Conservation (phyloP, 2,888 invertebrate species). For the Tipula confusa region DNA sequence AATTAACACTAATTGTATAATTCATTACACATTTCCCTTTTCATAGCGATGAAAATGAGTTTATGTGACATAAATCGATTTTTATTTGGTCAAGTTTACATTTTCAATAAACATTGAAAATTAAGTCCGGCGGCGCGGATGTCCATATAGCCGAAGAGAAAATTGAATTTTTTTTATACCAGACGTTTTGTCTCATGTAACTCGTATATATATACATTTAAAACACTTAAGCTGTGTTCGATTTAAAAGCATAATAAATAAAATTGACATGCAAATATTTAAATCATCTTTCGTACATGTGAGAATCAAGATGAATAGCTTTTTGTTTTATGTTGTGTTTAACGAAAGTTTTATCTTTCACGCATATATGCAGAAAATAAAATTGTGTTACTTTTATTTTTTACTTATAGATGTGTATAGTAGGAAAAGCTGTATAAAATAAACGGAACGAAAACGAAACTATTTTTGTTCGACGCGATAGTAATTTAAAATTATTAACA, state of each 20-base stretch:
- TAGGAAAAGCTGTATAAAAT: neutral
- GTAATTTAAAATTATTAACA: neutral
- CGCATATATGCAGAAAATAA: too few relatives aligned
- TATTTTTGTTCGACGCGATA: neutral
- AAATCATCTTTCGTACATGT: neutral
- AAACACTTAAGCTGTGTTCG: neutral
- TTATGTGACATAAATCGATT: neutral
- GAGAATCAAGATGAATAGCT: neutral
- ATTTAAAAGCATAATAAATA: neutral
- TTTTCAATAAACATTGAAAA: neutral
- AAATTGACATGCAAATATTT: neutral
- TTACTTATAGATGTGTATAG: neutral
- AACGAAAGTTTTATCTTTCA: neutral
- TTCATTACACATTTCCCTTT: neutral
- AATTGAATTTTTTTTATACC: neutral
- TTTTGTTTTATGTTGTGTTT: conserved; percentile 12
- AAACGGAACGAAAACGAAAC: conserved; percentile 8
- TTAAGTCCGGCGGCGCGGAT: neutral
- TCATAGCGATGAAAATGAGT: neutral
- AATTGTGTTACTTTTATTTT: neutral
- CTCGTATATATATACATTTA: neutral
- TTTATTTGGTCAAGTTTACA: neutral
- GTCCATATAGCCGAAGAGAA: neutral
- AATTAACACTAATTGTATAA: too few relatives aligned
- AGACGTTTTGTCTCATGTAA: neutral